Base-by-base conservation (phyloP, 1,140 invertebrate species). In the Riptortus pedestris region DNA sequence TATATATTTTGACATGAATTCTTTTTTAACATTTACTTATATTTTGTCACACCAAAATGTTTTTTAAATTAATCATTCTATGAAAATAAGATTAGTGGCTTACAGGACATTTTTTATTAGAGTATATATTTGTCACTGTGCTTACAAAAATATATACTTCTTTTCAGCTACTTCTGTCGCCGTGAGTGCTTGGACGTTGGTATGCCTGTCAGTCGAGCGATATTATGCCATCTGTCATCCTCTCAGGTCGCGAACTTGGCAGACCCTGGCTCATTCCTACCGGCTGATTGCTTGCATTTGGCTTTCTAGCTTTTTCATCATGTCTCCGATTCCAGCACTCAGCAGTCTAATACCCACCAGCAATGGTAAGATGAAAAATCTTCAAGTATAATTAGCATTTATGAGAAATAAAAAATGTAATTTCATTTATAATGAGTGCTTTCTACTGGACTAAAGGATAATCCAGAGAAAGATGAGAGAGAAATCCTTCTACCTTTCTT, bases 221-320 rank as follows among this genome's bases (percentile, higher is more conserved):
- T 96, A 95, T 77, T 74, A 95, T 31, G 93, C 93, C n/a, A 96
- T 97, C 69, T 96, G 92, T 71, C 87, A 96, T 75, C 91, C 93
- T 0, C 76, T 96, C 26, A 83, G 86, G 67, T 78, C 85, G 22
- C 85, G 92, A 71, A 83, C 84, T 2, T 87, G 91, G 79, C 87
- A 87, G 0, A 87, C 87, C 5, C 78, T 93, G 38, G 83, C 86
- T 48, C 79, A 91, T 29, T 89, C 90, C 1, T 72, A 90, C 20
- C 80, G 85, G 28, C 89, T 93, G 55, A 92, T 96, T 48, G 76
- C 83, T 1, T 75, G 78, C 11, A 79, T 93, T 14, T 96, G 93
- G 93, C 70, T 87, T 0, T 70, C 90, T 0, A 85, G 89, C 1
- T 77, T 90, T 4, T 59, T 87, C 9, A 82, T 81, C 28, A 92